Conservation (phyloP, 2,797 vertebrate species). For the Poecile montanus region DNA sequence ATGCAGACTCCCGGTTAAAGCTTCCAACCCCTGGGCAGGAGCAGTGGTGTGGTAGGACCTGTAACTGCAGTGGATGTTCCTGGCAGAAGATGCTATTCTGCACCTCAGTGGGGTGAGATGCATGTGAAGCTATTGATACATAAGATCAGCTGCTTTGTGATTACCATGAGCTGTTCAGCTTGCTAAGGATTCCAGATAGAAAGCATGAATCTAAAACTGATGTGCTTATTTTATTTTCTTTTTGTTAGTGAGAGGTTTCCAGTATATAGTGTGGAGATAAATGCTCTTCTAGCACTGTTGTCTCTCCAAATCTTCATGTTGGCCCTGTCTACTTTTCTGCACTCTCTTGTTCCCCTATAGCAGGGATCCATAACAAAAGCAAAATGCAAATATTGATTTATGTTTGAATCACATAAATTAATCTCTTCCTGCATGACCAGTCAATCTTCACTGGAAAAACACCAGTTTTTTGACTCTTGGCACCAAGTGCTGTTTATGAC, state of each 20-base stretch:
- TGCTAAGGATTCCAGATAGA: not conserved
- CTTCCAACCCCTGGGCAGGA: not conserved
- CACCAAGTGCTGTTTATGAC: not conserved
- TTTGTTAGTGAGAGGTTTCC: not conserved
- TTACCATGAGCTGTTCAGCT: not conserved
- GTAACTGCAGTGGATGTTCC: not conserved
- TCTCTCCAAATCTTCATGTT: rapidly evolving
- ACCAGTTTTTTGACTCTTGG: not conserved
- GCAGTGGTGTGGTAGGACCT: not conserved
- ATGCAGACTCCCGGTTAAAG: not conserved
- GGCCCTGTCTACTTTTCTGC: not conserved
- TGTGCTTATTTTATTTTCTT: not conserved
- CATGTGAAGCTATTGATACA: not conserved
- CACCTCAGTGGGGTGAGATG: not conserved
- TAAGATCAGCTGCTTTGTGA: not conserved
- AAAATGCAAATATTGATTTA: not conserved
- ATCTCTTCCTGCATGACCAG: not conserved
- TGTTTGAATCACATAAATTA: not conserved
- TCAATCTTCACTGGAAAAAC: not conserved
- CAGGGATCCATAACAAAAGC: not conserved
- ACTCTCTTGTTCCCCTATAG: not conserved
- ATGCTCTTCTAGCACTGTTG: not conserved
- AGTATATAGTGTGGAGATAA: not conserved
- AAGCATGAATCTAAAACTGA: not conserved
- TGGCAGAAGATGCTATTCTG: not conserved